Evolutionary conservation across 2,888 invertebrate genomes (phyloP).

Genomic region (Scrobipalpa costella): DNA sequence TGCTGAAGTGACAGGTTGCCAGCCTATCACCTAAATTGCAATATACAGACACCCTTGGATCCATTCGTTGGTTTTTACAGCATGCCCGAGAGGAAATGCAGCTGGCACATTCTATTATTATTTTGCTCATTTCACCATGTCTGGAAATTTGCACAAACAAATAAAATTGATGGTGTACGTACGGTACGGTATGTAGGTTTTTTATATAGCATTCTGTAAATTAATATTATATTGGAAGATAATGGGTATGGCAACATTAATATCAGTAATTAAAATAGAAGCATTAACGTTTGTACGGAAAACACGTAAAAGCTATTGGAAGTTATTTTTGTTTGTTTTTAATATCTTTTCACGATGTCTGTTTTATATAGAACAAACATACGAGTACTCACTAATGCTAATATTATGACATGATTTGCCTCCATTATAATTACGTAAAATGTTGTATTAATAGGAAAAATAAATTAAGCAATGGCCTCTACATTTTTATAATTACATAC

Average conservation of each 20-base stretch:
- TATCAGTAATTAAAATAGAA: conserved; percentile 1
- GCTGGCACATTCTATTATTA: not conserved
- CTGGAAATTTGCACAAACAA: no score
- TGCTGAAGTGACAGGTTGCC: no score
- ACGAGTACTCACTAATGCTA: not conserved
- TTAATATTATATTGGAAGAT: not conserved
- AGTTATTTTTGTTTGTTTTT: conserved; percentile 31
- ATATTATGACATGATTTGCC: not conserved
- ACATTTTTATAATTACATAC: no score
- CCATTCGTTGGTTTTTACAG: no score
- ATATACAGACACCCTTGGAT: no score
- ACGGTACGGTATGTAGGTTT: no score
- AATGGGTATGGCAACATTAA: not conserved
- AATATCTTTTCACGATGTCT: conserved; percentile 13
- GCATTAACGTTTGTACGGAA: conserved; percentile 26
- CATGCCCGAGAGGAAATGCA: no score
- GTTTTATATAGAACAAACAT: not conserved
- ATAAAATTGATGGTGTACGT: no score
- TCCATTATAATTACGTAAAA: not conserved
- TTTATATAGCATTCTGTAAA: not conserved
- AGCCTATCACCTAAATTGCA: no score
- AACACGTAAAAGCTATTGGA: not conserved
- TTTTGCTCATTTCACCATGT: no score
- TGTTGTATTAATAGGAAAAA: no score
- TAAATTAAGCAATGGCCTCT: no score